Evolutionary conservation across 1,140 invertebrate species (phyloP), one percentile per base, ranked within the genome.

Genomic region (Grapholita molesta): DNA sequence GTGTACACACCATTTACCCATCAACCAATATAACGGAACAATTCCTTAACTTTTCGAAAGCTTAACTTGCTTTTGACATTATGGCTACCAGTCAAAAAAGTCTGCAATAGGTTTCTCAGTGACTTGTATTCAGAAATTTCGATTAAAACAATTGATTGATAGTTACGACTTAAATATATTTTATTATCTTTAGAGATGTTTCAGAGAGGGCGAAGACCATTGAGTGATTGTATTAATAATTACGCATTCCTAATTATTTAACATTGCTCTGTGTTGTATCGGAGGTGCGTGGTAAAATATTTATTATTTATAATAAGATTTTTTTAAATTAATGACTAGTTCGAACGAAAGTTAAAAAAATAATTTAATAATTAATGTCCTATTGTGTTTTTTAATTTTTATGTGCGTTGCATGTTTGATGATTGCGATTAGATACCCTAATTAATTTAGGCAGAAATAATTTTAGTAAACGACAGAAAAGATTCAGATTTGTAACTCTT

Each of bases 271-370:
- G 68, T 77, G 66, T 82, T 78, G 65, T 76, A 77, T 69, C 67
- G 71, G 69, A 74, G 82, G 79, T 80, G 80, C 72, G 70, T 75
- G 77, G 79, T 80, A 75, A 70, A 30, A 83, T 84, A 86, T 86
- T 86, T 85, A 79, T 84, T 85, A 78, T 80, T 82, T 82, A 81
- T 78, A 77, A 76, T 70, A 81, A 82, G 70, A 68, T 78, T 81
- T 77, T n/a, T 84, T 75, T 70, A 66, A 70, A 73, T 76, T 73
- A 78, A 69, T 67, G 61, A 70, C 70, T 82, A 81, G 71, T 76
- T 77, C 61, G 70, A 72, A 69, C 69, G 66, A 76, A 71, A 76
- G 64, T 77, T 68, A 73, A 78, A 72, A 71, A 48, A 73, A 67
- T 73, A 69, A 38, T 67, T 64, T 68, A 66, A 64, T 33, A 71